Conservation (phyloP, 2,113 vertebrate genomes). For the Benitochromis conjunctus region DNA sequence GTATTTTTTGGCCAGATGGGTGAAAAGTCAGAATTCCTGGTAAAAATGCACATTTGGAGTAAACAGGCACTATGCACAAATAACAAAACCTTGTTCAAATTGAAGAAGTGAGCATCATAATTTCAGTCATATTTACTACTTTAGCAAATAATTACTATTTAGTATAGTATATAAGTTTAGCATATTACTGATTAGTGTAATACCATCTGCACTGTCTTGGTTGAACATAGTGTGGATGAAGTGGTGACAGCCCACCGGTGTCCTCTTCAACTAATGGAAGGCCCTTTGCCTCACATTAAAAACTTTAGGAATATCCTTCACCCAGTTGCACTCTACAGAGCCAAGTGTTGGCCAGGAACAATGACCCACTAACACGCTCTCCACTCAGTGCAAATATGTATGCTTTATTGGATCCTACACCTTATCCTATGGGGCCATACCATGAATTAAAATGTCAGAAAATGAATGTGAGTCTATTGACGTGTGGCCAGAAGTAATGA, state of each 20-base stretch:
- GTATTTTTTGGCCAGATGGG: background rate
- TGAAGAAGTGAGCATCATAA: background rate
- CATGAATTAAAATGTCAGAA: background rate
- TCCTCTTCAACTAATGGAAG: too few species aligned
- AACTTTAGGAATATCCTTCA: too few species aligned
- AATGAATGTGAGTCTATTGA: background rate
- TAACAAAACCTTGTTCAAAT: background rate
- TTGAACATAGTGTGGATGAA: background rate
- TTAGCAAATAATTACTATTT: background rate
- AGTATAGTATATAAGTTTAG: background rate
- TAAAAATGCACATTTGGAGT: background rate
- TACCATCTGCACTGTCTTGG: background rate
- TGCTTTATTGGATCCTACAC: background rate
- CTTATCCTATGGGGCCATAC: background rate
- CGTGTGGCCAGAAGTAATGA: background rate
- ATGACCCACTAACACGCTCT: background rate
- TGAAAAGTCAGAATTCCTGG: background rate
- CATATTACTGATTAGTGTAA: background rate
- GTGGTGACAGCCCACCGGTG: fast-evolving
- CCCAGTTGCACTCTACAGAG: fast-evolving
- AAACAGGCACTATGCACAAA: background rate
- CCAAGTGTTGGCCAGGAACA: background rate
- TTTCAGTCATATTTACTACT: background rate
- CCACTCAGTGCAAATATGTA: background rate
- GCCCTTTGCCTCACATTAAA: too few species aligned